Conservation (phyloP, 2,113 vertebrate genomes). For the Varanus komodoensis region DNA sequence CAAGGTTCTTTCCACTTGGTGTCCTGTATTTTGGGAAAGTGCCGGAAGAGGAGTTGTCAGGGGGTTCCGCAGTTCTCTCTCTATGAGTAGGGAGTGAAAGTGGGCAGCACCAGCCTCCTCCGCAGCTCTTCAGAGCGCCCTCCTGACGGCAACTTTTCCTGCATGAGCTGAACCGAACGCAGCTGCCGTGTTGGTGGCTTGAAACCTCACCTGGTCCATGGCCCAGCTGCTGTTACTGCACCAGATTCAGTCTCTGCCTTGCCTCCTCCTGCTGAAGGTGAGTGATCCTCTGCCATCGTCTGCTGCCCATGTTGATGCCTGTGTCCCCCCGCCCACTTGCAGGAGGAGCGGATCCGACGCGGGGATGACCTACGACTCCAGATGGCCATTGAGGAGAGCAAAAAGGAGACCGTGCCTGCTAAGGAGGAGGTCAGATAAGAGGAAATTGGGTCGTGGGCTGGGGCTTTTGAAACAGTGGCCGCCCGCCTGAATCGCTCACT, state of each 20-base stretch:
- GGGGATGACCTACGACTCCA: conserved; percentile 92
- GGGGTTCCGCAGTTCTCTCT: background rate
- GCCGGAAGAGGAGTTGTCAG: background rate
- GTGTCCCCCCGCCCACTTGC: background rate
- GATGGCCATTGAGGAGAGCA: conserved; percentile 95
- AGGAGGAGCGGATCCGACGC: conserved; percentile 91
- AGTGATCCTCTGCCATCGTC: background rate
- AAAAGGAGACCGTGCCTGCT: conserved; percentile 77
- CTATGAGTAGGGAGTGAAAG: too few relatives aligned
- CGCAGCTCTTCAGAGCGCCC: background rate
- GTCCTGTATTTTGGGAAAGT: background rate
- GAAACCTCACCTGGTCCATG: background rate
- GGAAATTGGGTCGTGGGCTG: background rate
- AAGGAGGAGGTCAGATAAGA: conserved; percentile 80
- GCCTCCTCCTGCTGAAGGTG: conserved; percentile 15
- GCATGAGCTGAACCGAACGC: background rate
- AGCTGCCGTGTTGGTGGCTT: background rate
- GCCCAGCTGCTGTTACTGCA: background rate
- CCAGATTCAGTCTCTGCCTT: background rate
- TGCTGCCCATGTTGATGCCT: background rate
- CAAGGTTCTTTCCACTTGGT: background rate
- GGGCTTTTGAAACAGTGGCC: background rate
- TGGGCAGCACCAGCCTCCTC: background rate
- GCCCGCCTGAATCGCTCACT: background rate
- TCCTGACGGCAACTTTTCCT: background rate